These are phyloP conservation scores for Bufo gargarizans DNA, from an alignment of 2,113 vertebrate species.

Conservation along the genomic window DNA sequence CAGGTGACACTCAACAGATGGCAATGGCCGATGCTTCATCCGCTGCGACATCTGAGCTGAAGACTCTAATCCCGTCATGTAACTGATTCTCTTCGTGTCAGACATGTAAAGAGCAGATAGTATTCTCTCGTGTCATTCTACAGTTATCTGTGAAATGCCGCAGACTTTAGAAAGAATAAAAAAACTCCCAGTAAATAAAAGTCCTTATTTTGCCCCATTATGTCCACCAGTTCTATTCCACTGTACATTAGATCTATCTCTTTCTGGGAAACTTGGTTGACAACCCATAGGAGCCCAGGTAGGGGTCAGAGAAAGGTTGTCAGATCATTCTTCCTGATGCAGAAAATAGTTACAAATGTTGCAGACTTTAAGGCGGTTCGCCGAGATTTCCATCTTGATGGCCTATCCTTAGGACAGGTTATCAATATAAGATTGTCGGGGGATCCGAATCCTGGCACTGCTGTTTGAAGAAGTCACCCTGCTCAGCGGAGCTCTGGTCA, in stretches of 20 bases:
- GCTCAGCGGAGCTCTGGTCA: too few species aligned
- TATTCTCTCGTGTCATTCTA: constrained; percentile 31
- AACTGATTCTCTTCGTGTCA: constrained; percentile 65
- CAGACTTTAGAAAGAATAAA: not conserved
- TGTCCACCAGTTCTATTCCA: not conserved
- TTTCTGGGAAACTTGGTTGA: not conserved
- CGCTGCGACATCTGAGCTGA: constrained; percentile 68
- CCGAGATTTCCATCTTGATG: too few species aligned
- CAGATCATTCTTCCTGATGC: not conserved
- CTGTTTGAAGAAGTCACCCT: too few species aligned
- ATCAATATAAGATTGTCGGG: too few species aligned
- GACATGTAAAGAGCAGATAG: constrained; percentile 64
- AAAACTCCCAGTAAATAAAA: not conserved
- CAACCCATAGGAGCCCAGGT: too few species aligned
- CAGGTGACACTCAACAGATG: constrained; percentile 77
- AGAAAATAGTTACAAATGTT: too few species aligned
- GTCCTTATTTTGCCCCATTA: not conserved
- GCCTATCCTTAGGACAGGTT: too few species aligned
- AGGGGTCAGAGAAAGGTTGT: not conserved
- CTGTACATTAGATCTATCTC: not conserved
- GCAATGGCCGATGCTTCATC: constrained; percentile 69
- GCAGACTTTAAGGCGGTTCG: too few species aligned
- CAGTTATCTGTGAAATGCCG: not conserved
- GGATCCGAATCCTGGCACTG: too few species aligned
- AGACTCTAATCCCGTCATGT: constrained; percentile 68